These are phyloP conservation scores for Morinoia aosen DNA, from an alignment of 2,888 invertebrate genomes.

Conservation along the genomic window DNA sequence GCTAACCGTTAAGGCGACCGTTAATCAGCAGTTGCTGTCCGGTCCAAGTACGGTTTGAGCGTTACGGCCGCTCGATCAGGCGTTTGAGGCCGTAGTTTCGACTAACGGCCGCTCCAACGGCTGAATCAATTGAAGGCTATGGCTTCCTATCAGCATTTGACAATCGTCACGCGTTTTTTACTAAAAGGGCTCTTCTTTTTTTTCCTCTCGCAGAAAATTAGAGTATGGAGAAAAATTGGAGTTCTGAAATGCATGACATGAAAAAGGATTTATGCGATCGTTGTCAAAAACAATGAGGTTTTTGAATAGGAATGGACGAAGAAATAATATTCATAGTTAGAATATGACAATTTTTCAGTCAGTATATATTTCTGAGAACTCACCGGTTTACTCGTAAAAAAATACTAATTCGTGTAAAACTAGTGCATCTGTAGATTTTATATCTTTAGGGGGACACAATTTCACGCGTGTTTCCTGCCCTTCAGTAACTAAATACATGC, in stretches of 20 bases:
- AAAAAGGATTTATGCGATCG: neutral
- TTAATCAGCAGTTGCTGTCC: slow-evolving; percentile 1
- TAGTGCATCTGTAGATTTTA: too few species aligned
- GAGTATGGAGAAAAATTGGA: neutral
- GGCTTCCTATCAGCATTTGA: slow-evolving; percentile 12
- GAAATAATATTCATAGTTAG: neutral
- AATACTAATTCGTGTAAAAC: too few species aligned
- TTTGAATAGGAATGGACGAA: neutral
- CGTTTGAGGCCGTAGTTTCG: neutral
- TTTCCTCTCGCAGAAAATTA: neutral
- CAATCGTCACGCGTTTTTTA: neutral
- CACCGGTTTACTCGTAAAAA: too few species aligned
- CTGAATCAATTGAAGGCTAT: neutral
- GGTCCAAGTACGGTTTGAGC: neutral
- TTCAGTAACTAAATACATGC: too few species aligned
- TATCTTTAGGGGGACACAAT: too few species aligned
- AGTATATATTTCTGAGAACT: too few species aligned
- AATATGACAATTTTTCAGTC: neutral
- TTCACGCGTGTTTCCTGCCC: too few species aligned
- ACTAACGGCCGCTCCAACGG: neutral
- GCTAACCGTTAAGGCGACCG: neutral
- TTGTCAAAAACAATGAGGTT: neutral
- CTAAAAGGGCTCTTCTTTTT: neutral
- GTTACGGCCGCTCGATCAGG: neutral
- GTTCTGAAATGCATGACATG: neutral